Conservation (phyloP, 2,797 vertebrate species). For the Periparus ater region DNA sequence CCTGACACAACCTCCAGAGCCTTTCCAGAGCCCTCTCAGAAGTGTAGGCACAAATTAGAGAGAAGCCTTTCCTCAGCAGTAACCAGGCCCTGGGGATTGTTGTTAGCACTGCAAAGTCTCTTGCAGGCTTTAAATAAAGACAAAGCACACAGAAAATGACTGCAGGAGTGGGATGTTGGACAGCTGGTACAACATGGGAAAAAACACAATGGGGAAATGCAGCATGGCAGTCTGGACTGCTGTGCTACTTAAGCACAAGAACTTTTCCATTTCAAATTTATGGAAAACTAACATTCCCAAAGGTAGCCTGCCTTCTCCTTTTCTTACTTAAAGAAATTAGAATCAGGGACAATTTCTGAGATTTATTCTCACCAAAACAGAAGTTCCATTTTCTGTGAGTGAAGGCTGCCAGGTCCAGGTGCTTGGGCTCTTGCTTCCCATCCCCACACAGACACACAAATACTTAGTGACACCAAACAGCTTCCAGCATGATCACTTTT, state of each 20-base stretch:
- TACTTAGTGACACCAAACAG: not conserved
- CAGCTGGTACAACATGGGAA: accelerated
- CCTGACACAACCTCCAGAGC: not conserved
- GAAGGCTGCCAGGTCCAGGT: not conserved
- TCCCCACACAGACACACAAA: not conserved
- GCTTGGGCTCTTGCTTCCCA: not conserved
- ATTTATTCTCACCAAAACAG: not conserved
- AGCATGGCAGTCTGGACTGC: accelerated
- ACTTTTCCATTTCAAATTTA: not conserved
- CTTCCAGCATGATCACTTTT: not conserved
- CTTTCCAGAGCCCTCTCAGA: not conserved
- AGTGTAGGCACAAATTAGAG: not conserved
- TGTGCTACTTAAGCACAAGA: accelerated
- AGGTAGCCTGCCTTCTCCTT: not conserved
- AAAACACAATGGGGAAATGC: not conserved
- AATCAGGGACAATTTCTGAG: not conserved
- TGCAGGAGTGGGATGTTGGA: not conserved
- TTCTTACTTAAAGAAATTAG: not conserved
- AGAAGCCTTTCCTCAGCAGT: not conserved
- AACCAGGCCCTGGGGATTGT: not conserved
- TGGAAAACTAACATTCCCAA: not conserved
- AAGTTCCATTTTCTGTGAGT: not conserved
- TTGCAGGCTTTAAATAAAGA: not conserved
- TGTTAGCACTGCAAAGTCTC: not conserved
- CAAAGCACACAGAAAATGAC: not conserved